These are phyloP conservation scores for Bacillus rossius DNA, from an alignment of 1,140 invertebrate genomes.

Conservation along the genomic window DNA sequence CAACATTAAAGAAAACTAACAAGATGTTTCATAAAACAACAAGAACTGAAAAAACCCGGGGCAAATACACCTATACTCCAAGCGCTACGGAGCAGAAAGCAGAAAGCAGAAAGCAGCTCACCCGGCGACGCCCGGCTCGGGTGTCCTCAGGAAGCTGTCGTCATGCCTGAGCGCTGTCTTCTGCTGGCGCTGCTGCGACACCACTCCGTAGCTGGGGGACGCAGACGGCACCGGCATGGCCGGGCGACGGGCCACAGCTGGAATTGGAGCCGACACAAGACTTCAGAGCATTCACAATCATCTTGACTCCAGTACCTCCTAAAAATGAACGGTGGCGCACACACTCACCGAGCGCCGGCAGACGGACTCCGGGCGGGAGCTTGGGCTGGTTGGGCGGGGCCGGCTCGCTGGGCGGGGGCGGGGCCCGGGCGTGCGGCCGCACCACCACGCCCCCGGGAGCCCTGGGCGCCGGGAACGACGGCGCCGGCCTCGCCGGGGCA, in stretches of 20 bases:
- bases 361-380: constrained; percentile 34
- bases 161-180: constrained; percentile 7
- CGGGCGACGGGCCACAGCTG: background rate
- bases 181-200: background rate
- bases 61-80: too few relatives aligned
- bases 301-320: too few relatives aligned
- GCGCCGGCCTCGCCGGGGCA: background rate
- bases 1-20: background rate
- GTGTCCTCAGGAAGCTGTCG: constrained; percentile 37
- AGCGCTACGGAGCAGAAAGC: too few relatives aligned
- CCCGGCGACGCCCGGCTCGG: constrained; percentile 44
- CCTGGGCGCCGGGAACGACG: background rate
- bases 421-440: constrained; percentile 29
- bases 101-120: constrained; percentile 30
- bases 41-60: background rate
- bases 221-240: background rate
- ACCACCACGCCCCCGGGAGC: background rate
- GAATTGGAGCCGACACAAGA: background rate
- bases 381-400: constrained; percentile 46
- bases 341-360: constrained; percentile 20
- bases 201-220: background rate
- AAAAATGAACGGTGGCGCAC: too few relatives aligned
- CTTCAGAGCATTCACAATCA: too few relatives aligned
- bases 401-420: constrained; percentile 48
- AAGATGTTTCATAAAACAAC: background rate